Evolutionary conservation across 2,888 invertebrate genomes (phyloP), one percentile per base, ranked within the genome.

Genomic region (Epiblema foenella): DNA sequence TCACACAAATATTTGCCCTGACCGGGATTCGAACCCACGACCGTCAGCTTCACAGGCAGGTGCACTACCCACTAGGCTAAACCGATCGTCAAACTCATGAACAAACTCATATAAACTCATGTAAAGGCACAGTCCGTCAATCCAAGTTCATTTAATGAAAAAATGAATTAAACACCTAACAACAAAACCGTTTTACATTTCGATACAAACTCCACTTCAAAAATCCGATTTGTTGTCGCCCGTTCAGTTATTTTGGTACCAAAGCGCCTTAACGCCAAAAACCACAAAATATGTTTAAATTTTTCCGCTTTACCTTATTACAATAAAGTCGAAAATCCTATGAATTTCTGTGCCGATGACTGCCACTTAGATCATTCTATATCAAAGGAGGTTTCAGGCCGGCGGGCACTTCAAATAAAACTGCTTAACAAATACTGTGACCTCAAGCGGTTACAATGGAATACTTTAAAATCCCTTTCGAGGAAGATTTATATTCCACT

Each of bases 361-460:
- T 51, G 51, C 17, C 46, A 8, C 46, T 46, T 46, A 8, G 46
- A n/a, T n/a, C 46, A 5, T 46, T 5, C n/a, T 8, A 46, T 8
- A 7, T 46, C 15, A 8, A 7, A 46, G n/a, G 46, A n/a, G 46
- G 15, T 52, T 20, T 20, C 11, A 52, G 52, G 9, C 49, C 37
- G 37, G 52, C 18, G 39, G n/a, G n/a, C 42, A 46, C 0, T 18
- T 39, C 65, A 56, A 56, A 65, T 56, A 65, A 65, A 65, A 56
- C 56, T 65, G 11, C 42, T 1, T 42, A 56, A 65, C 65, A 56
- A 24, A 42, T 29, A 54, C 42, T 42, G 56, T 42, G 56, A 65
- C 5, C 54, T 24, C 39, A 54, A 42, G 56, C 46, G 56, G 65
- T 65, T 56, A 42, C 65, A 56, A 65, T 65, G 46, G 56, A 65